Conservation (phyloP, 2,888 invertebrate species). For the Watsonalla cultraria region DNA sequence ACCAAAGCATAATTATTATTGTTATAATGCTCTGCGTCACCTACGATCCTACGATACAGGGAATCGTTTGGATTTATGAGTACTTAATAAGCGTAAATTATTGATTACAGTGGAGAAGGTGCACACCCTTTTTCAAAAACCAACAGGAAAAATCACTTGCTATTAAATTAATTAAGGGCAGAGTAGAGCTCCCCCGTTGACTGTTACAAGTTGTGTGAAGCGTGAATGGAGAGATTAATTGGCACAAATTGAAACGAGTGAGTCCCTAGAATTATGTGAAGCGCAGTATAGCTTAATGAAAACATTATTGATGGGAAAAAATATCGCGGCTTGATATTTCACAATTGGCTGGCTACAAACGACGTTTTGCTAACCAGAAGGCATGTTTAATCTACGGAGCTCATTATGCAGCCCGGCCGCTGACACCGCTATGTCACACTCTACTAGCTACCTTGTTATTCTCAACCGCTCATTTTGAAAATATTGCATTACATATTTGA, state of each 20-base stretch:
- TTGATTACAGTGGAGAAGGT: neutral
- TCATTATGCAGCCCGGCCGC: neutral
- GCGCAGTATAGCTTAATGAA: constrained; percentile 9
- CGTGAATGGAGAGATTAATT: constrained; percentile 27
- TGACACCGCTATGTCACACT: neutral
- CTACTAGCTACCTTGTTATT: neutral
- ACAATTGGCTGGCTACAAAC: constrained; percentile 6
- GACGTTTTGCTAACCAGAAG: neutral
- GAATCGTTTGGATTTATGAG: no score
- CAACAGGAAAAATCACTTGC: neutral
- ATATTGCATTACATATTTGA: no score
- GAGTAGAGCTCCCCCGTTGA: constrained; percentile 4
- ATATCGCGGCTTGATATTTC: constrained; percentile 1
- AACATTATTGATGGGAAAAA: neutral
- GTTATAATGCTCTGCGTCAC: no score
- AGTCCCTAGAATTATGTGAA: constrained; percentile 16
- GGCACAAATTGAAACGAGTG: constrained; percentile 23
- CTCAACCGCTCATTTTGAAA: no score
- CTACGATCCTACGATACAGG: no score
- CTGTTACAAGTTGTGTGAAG: constrained; percentile 8
- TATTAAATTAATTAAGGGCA: constrained; percentile 1
- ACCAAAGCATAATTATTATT: no score
- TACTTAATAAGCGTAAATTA: no score
- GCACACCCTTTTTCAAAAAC: neutral
- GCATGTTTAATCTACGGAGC: neutral